phyloP scores from a whole-genome alignment of 2,888 invertebrate species.

The Sphecodes monilicornis region DNA sequence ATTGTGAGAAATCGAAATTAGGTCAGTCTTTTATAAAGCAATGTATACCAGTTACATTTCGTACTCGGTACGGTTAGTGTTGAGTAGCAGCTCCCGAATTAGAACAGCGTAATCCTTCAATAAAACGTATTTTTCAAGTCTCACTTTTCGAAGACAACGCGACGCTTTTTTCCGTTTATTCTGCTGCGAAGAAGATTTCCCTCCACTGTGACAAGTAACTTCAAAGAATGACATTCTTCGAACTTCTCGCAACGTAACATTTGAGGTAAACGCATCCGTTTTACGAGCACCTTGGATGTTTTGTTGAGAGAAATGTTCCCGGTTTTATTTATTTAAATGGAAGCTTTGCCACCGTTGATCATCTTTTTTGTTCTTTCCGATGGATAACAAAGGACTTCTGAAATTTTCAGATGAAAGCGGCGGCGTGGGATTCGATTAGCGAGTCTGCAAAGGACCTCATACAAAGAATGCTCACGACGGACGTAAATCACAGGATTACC shows the following conservation, averaged over 20 bases:
- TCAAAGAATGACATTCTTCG: not conserved
- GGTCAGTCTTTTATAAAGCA: too few species aligned
- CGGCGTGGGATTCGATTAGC: constrained; percentile 96
- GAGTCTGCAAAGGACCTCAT: constrained; percentile 98
- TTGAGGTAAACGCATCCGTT: not conserved
- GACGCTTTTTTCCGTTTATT: not conserved
- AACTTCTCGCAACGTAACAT: not conserved
- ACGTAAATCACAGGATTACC: constrained; percentile 96
- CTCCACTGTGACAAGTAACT: not conserved
- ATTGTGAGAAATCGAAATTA: too few species aligned
- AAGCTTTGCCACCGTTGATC: not conserved
- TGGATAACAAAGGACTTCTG: not conserved
- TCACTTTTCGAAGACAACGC: not conserved
- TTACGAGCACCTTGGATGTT: not conserved
- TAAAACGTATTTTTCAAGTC: not conserved
- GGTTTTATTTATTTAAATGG: not conserved
- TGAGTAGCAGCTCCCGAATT: too few species aligned
- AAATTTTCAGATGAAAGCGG: constrained; percentile 90
- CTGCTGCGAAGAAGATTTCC: not conserved
- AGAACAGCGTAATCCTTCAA: not conserved
- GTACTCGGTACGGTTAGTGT: too few species aligned
- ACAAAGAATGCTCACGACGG: constrained; percentile 95
- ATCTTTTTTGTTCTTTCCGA: not conserved
- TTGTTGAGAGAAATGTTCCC: not conserved
- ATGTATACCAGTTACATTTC: too few species aligned